phyloP scores from a whole-genome alignment of 2,113 vertebrate genomes.

The Gallinago jamesoni region DNA sequence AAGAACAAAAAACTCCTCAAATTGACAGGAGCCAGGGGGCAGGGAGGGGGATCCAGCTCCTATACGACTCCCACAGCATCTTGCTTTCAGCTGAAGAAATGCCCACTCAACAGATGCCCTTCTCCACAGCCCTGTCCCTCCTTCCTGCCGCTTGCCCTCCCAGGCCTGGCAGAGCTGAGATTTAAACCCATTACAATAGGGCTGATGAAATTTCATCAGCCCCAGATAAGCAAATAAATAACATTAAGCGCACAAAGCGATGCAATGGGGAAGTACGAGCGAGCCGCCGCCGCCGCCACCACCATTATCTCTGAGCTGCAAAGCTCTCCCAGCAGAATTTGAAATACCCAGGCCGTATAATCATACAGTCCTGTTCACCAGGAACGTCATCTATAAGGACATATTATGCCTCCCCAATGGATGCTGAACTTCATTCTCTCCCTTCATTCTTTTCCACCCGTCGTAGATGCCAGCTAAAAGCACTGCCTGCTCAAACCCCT shows the following conservation, averaged over 20 bases:
- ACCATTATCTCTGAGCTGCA: not conserved
- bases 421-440: not conserved
- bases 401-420: not conserved
- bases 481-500: rapidly evolving
- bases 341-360: not conserved
- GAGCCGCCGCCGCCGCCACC: not conserved
- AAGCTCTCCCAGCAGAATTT: not conserved
- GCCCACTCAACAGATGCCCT: not conserved
- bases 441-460: not conserved
- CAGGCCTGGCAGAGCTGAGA: not conserved
- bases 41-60: not conserved
- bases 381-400: not conserved
- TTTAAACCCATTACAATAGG: not conserved
- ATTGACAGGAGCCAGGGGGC: rapidly evolving
- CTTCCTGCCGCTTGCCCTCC: not conserved
- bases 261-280: not conserved
- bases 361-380: not conserved
- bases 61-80: not conserved
- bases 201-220: not conserved
- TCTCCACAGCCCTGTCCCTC: not conserved
- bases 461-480: not conserved
- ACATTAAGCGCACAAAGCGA: not conserved
- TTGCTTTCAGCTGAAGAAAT: not conserved
- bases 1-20: not conserved
- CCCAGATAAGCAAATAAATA: not conserved